Conservation (phyloP, 2,888 invertebrate genomes). For the Metellina segmentata region DNA sequence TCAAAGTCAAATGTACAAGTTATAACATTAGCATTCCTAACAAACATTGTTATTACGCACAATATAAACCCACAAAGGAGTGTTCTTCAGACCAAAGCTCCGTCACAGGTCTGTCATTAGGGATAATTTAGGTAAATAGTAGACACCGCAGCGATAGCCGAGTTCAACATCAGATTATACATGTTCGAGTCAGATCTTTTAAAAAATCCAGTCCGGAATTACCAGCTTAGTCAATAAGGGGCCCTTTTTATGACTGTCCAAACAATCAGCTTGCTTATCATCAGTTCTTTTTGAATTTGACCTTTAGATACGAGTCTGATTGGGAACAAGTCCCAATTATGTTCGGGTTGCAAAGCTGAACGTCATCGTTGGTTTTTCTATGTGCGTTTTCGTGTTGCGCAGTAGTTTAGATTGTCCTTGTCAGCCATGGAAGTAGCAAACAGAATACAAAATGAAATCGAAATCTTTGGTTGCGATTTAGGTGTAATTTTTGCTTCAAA, state of each 20-base stretch:
- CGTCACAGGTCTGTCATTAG: constrained; percentile 25
- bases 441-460: no score
- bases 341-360: neutral
- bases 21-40: neutral
- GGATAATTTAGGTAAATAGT: constrained; percentile 33
- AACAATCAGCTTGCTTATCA: constrained; percentile 41
- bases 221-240: neutral
- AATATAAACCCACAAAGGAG: neutral
- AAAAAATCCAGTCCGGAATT: neutral
- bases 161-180: neutral
- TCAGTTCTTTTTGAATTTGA: constrained; percentile 8
- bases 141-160: neutral
- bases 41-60: neutral
- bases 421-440: neutral
- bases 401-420: neutral
- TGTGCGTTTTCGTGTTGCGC: neutral
- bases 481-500: no score
- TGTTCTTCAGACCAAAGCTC: neutral
- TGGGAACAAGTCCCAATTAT: constrained; percentile 19
- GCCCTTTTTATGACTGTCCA: constrained; percentile 16
- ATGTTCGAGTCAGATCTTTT: neutral
- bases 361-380: neutral
- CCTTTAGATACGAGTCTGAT: constrained; percentile 26
- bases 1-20: neutral
- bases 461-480: no score